Evolutionary conservation across 2,888 invertebrate genomes (phyloP).

Genomic region (Linnaemya vulpina): DNA sequence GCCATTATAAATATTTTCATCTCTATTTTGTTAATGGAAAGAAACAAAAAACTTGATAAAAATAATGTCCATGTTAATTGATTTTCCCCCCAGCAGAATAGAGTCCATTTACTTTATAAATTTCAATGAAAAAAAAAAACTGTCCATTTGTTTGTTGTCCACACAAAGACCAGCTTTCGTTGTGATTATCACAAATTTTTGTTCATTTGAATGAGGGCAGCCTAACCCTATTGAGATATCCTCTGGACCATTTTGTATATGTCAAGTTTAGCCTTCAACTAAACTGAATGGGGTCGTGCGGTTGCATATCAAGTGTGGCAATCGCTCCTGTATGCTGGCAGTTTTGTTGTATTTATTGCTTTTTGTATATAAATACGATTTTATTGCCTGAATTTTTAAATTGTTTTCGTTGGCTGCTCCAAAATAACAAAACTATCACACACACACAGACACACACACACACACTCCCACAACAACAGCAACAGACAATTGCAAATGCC

Average conservation of each 20-base stretch:
- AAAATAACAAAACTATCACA: neutral
- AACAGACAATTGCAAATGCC: neutral
- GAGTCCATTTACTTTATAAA: constrained; percentile 7
- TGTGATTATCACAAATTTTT: constrained; percentile 1
- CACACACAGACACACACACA: neutral
- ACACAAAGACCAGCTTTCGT: neutral
- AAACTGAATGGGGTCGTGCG: constrained; percentile 20
- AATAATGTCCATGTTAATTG: neutral
- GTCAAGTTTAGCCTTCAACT: constrained; percentile 63
- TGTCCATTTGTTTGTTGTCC: neutral
- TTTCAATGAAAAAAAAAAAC: neutral
- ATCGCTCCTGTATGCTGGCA: neutral
- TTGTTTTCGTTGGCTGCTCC: constrained; percentile 40
- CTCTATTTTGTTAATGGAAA: too few relatives aligned
- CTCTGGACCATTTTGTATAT: constrained; percentile 52
- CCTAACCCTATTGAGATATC: constrained; percentile 40
- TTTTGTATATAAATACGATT: constrained; percentile 30
- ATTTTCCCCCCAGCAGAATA: neutral
- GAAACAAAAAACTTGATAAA: neutral
- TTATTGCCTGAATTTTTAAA: constrained; percentile 31
- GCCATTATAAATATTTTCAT: too few relatives aligned
- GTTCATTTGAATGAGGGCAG: constrained; percentile 30
- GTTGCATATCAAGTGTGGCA: constrained; percentile 36
- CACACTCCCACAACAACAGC: neutral
- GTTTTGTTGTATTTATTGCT: constrained; percentile 27